phyloP scores from a whole-genome alignment of 2,113 vertebrate genomes.

The Cephalopterus ornatus region DNA sequence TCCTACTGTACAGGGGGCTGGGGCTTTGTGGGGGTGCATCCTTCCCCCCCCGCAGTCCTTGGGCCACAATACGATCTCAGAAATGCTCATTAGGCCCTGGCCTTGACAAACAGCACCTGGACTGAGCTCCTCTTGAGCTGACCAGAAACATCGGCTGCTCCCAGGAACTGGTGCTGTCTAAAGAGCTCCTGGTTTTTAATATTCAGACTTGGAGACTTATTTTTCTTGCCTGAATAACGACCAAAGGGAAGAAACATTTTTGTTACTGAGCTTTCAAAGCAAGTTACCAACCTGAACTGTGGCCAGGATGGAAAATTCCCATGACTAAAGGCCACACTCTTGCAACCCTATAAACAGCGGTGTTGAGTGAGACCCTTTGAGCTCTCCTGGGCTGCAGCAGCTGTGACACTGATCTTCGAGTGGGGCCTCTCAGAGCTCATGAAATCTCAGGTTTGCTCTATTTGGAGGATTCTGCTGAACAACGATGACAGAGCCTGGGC shows the following conservation, averaged over 20 bases:
- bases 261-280: neutral
- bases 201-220: neutral
- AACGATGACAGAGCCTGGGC: neutral
- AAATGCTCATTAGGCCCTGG: neutral
- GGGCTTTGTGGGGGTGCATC: neutral
- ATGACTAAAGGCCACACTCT: neutral
- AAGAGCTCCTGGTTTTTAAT: neutral
- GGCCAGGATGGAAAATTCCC: neutral
- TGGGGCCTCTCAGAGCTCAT: neutral
- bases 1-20: neutral
- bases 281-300: fast-evolving
- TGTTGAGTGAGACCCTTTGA: neutral
- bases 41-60: neutral
- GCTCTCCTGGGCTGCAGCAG: neutral
- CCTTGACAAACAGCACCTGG: neutral
- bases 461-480: neutral
- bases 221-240: neutral
- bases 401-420: neutral
- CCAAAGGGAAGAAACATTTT: neutral
- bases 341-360: neutral
- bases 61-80: neutral
- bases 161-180: neutral
- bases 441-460: neutral
- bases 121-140: neutral
- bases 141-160: neutral